These are phyloP conservation scores for Drosophila anceps DNA, from an alignment of 2,888 invertebrate genomes.

Conservation along the genomic window DNA sequence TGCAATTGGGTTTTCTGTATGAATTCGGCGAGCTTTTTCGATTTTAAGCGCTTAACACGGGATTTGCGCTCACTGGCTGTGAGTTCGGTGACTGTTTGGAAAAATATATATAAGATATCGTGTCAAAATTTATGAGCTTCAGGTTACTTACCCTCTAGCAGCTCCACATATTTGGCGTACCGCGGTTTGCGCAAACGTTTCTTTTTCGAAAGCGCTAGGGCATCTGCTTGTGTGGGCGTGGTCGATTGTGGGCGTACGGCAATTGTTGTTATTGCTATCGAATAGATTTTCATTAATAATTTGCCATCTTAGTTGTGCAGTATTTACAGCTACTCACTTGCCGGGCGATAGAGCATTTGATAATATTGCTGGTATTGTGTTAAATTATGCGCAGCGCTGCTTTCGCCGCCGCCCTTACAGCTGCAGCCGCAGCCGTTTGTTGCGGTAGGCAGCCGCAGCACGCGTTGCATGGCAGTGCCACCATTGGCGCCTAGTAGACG, in stretches of 20 bases:
- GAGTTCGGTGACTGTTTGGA: slow-evolving; percentile 87
- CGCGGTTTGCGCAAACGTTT: slow-evolving; percentile 66
- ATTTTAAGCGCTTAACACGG: slow-evolving; percentile 89
- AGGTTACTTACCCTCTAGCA: slow-evolving; percentile 88
- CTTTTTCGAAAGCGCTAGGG: slow-evolving; percentile 58
- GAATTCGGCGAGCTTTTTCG: slow-evolving; percentile 89
- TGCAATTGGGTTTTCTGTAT: slow-evolving; percentile 86
- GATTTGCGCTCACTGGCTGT: slow-evolving; percentile 89
- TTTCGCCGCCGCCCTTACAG: slow-evolving; percentile 38
- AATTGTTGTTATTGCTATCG: slow-evolving; percentile 17
- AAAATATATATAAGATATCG: not conserved
- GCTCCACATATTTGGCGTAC: slow-evolving; percentile 88
- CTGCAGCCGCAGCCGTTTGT: slow-evolving; percentile 47
- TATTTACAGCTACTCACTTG: slow-evolving; percentile 47
- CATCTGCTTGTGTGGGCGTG: slow-evolving; percentile 72
- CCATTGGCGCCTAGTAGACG: slow-evolving; percentile 78
- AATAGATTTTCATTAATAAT: slow-evolving; percentile 11
- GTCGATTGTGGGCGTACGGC: slow-evolving; percentile 78
- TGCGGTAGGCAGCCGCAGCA: slow-evolving; percentile 59
- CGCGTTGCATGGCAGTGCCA: slow-evolving; percentile 69
- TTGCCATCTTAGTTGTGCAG: not conserved
- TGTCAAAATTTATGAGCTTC: not conserved
- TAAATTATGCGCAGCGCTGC: slow-evolving; percentile 48
- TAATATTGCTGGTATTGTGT: slow-evolving; percentile 70
- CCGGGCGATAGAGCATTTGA: slow-evolving; percentile 74